A percentile compares a stretch with the other conserved stretches of the same genome.
phyloP scores from a whole-genome alignment of 1,140 invertebrate genomes.

The Cotesia chilonis region DNA sequence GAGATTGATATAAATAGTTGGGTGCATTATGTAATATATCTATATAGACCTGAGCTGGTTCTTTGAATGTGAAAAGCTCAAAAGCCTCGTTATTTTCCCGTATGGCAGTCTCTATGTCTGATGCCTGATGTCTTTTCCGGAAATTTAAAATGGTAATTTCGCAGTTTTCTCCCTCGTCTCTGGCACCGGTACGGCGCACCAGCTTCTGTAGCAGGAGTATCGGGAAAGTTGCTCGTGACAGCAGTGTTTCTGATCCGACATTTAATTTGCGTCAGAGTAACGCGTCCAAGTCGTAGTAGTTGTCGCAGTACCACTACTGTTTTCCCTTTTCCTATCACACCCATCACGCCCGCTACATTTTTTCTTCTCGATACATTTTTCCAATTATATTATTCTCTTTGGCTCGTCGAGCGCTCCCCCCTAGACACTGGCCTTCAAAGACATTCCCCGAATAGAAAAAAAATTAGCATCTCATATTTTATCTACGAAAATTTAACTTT shows the following conservation, averaged over 20 bases:
- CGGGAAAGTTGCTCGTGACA: conserved; percentile 46
- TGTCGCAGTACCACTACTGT: neutral
- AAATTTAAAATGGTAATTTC: conserved; percentile 46
- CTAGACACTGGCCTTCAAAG: neutral
- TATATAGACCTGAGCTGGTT: too few relatives aligned
- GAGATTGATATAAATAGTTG: too few relatives aligned
- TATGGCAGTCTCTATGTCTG: neutral
- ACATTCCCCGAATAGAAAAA: neutral
- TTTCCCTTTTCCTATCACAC: conserved; percentile 26
- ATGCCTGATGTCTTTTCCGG: conserved; percentile 17
- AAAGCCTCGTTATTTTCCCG: too few relatives aligned
- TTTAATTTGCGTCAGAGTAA: conserved; percentile 51
- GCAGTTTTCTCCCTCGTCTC: conserved; percentile 28
- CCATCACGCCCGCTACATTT: conserved; percentile 25
- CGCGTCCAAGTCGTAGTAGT: conserved; percentile 26
- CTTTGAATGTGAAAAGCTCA: too few relatives aligned
- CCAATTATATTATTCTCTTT: conserved; percentile 13
- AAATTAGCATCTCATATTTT: too few relatives aligned
- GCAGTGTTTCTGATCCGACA: conserved; percentile 49
- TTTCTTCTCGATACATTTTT: conserved; percentile 1
- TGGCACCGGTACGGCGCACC: too few relatives aligned
- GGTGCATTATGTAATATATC: too few relatives aligned
- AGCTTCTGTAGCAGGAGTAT: conserved; percentile 26
- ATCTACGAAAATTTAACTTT: too few relatives aligned
- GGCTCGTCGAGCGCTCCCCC: too few relatives aligned